Evolutionary conservation across 2,797 vertebrate species (phyloP), one percentile per base, ranked within the genome.

Genomic region (Pseudochromis fuscus): DNA sequence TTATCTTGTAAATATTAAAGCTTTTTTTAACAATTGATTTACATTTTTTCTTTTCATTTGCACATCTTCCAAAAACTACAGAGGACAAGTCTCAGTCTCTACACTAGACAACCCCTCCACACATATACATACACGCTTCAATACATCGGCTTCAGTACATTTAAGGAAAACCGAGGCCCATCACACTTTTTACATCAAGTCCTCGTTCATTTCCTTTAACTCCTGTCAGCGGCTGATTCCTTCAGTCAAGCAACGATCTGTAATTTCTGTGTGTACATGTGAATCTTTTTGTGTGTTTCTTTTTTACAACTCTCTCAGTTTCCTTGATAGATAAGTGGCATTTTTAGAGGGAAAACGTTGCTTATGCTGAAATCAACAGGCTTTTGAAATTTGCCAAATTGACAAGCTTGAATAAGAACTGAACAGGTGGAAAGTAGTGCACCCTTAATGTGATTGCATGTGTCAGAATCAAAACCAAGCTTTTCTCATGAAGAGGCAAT

Each of bases 381-480:
- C 81, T 78, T 90, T 88, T 85, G 76, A 88, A 88, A 88, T 73
- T 62, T 67, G 72, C 66, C 72, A 88, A 83, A 90, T 81, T 81
- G 81, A 80, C 77, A 79, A 70, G 76, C 68, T 68, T 82, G 77
- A 85, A 87, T 75, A 25, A 51, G 65, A 57, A 68, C 70, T 44
- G 75, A 83, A 75, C 64, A 75, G 71, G 77, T 84, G 79, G 84
- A 86, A 79, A 77, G 80, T 37, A 62, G 75, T 50, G 70, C 71
- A 45, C 81, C 76, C 69, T 64, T 69, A 79, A 86, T 80, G 79
- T 88, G 81, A 91, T 83, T 86, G 82, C 82, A 75, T 69, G 85
- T 75, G 77, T 91, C 87, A 84, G 83, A 85, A 80, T 85, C 75
- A 75, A 84, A 83, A 88, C 67, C 58, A 74, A 70, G 75, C 48